Evolutionary conservation across 2,797 vertebrate species (phyloP).

Genomic region (Arvicola amphibius): DNA sequence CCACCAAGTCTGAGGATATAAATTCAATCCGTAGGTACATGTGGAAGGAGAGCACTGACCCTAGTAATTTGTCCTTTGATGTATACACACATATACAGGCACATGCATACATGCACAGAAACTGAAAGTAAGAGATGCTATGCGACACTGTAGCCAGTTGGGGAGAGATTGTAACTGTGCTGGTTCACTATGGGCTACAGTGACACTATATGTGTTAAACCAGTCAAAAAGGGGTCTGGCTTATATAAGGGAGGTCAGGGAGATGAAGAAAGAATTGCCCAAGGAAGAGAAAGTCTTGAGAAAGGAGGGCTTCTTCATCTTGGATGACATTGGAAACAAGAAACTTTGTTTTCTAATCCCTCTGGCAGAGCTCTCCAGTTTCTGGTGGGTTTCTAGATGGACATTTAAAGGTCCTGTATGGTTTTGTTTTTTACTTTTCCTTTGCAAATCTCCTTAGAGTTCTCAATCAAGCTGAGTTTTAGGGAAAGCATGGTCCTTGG

Average conservation of each 20-base stretch:
- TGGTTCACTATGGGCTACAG: neutral
- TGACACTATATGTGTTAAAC: neutral
- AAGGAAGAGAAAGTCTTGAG: conserved; percentile 13
- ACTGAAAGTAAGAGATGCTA: neutral
- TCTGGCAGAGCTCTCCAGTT: neutral
- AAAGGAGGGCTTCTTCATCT: neutral
- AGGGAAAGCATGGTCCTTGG: neutral
- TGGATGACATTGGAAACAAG: neutral
- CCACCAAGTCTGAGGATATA: neutral
- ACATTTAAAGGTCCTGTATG: neutral
- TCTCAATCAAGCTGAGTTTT: neutral
- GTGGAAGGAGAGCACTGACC: neutral
- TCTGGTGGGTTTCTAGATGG: neutral
- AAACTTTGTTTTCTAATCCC: neutral
- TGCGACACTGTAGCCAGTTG: neutral
- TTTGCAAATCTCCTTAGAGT: conserved; percentile 15
- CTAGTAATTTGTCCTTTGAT: neutral
- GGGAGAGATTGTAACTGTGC: neutral
- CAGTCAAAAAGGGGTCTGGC: neutral
- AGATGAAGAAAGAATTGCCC: neutral
- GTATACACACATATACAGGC: neutral
- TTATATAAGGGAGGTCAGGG: neutral
- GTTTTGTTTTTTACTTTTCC: neutral
- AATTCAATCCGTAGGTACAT: neutral
- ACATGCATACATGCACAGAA: neutral